A percentile compares a stretch with the other conserved stretches of the same genome.
These are phyloP conservation scores for Spizella passerina DNA, from an alignment of 2,797 vertebrate species.

Conservation along the genomic window DNA sequence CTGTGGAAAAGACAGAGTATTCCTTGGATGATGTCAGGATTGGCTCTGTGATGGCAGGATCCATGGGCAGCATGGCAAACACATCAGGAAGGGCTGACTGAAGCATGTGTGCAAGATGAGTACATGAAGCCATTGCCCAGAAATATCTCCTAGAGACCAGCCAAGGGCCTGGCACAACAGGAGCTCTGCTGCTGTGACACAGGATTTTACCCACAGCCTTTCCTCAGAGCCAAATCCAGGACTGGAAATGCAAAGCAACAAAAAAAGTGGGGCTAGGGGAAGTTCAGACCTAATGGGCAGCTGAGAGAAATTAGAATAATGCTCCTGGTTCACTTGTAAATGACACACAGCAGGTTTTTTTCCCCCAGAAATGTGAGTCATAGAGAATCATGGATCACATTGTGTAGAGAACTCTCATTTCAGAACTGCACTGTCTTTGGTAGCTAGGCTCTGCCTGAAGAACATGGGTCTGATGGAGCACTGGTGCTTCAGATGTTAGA, in stretches of 20 bases:
- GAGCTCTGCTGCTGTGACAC: background rate
- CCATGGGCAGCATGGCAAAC: background rate
- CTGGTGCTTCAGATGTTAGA: background rate
- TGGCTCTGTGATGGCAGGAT: background rate
- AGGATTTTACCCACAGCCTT: background rate
- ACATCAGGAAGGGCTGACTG: background rate
- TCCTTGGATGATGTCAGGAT: background rate
- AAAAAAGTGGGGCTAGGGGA: background rate
- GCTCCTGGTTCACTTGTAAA: background rate
- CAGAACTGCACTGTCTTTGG: background rate
- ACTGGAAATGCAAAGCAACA: background rate
- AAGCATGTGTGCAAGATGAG: rapidly evolving
- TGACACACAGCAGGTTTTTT: rapidly evolving
- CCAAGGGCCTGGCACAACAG: background rate
- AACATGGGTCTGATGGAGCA: background rate
- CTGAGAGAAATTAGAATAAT: background rate
- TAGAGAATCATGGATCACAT: background rate
- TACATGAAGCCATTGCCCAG: background rate
- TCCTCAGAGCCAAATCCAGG: background rate
- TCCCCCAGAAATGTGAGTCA: background rate
- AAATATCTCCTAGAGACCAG: background rate
- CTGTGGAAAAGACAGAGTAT: background rate
- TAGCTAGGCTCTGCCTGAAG: background rate
- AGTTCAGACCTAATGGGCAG: rapidly evolving
- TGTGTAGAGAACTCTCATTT: background rate